A percentile compares a stretch with the other conserved stretches of the same genome.
These are phyloP conservation scores for Herpetotheres cachinnans DNA, from an alignment of 2,113 vertebrate species.

Conservation along the genomic window DNA sequence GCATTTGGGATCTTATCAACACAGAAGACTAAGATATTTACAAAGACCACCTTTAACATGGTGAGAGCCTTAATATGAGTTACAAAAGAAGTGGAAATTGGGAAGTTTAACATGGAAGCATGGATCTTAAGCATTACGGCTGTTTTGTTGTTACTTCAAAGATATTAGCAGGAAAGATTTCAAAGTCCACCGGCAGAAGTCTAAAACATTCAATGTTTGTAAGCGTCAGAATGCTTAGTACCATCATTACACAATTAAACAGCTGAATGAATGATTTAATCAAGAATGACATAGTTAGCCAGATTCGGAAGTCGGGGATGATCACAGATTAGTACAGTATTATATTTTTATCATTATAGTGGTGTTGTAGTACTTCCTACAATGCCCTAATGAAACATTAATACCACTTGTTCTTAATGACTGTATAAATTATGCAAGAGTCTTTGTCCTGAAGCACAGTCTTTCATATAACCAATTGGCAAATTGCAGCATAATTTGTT, in stretches of 20 bases:
- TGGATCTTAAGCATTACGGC: background rate
- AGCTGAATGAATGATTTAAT: background rate
- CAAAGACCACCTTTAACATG: background rate
- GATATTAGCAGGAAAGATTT: background rate
- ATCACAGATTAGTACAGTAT: background rate
- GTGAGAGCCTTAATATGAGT: background rate
- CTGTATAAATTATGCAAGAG: background rate
- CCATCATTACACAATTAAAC: background rate
- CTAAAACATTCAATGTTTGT: background rate
- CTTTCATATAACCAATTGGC: background rate
- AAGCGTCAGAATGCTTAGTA: background rate
- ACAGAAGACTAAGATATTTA: background rate
- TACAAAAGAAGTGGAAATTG: background rate
- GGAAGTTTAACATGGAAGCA: background rate
- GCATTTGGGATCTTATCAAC: accelerated
- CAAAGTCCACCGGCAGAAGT: background rate
- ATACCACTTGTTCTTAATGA: background rate
- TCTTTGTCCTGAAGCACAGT: background rate
- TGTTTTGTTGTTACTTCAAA: background rate
- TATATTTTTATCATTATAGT: background rate
- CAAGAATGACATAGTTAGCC: background rate
- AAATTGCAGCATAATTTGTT: background rate
- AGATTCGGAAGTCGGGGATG: background rate
- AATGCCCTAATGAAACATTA: background rate
- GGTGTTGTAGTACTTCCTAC: background rate